Evolutionary conservation across 1,140 invertebrate species (phyloP), one percentile per base, ranked within the genome.

Genomic region (Hylaeus volcanicus): DNA sequence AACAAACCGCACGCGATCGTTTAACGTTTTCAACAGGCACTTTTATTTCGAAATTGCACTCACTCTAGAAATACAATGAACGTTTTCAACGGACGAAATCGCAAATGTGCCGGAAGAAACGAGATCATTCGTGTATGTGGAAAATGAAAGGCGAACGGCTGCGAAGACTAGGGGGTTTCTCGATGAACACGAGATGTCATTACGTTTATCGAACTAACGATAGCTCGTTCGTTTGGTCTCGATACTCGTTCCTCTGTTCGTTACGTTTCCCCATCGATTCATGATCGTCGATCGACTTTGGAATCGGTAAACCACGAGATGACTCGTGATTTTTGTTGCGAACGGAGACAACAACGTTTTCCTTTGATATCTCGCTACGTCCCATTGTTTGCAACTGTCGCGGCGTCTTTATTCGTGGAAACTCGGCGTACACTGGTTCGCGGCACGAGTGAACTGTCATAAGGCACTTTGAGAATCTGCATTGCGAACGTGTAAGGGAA

Each of bases 391-490:
- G 12, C 69, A 56, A 72, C 26, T 70, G 45, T 53, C 53, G 51
- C 60, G 51, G 66, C 74, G 65, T 68, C 74, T 63, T 76, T 64
- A 43, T 69, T 69, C 68, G 73, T 63, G 66, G 56, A 65, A 73
- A 82, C 61, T 75, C 65, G 63, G 75, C 70, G 72, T 75, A 51
- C 6, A 74, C 81, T 72, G 78, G 82, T 81, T 80, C 66, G 64
- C 83, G 71, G 74, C 76, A 66, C 65, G 80, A 81, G 68, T 68
- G 81, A 85, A 79, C 76, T 71, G 84, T 86, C 58, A 82, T 86
- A 86, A 86, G 85, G 85, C 85, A 86, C 85, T 86, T 86, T 86
- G 70, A 64, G 39, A 65, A 75, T 72, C 75, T 82, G 84, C 84
- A 69, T 82, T 63, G 81, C 84, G 26, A 75, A 86, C 78, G 70